Percentiles rank a stretch among this genome's conserved stretches.
Conservation (phyloP, 2,797 vertebrate species). For the Streptopelia turtur region DNA sequence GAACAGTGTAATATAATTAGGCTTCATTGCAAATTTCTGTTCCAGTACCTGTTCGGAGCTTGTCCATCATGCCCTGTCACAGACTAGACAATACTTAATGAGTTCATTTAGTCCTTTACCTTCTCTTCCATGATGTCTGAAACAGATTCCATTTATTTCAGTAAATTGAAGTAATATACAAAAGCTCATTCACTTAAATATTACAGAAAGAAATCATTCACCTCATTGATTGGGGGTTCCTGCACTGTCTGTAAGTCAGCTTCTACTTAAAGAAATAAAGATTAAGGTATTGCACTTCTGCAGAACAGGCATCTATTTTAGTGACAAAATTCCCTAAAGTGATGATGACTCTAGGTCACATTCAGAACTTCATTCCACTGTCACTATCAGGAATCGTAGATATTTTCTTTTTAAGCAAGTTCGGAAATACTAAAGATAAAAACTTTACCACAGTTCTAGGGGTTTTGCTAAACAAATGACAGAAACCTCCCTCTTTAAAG, state of each 20-base stretch:
- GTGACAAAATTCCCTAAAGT: neutral
- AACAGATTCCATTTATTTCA: conserved; percentile 39
- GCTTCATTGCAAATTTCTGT: neutral
- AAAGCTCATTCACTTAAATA: conserved; percentile 41
- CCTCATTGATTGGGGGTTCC: neutral
- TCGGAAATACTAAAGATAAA: neutral
- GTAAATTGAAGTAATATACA: conserved; percentile 5
- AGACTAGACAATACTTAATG: conserved; percentile 12
- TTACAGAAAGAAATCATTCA: neutral
- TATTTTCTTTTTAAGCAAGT: neutral
- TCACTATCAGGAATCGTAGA: neutral
- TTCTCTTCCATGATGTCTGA: neutral
- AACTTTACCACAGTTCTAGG: neutral
- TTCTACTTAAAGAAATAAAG: neutral
- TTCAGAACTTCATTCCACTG: neutral
- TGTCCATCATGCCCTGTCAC: conserved; percentile 4
- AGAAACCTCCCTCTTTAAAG: neutral
- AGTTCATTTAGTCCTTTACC: neutral
- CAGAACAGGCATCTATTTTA: neutral
- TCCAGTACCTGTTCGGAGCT: neutral
- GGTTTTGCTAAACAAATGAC: neutral
- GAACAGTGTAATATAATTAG: neutral
- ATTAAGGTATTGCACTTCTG: neutral
- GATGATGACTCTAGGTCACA: neutral
- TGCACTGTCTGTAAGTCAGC: neutral